Evolutionary conservation across 2,888 invertebrate species (phyloP).

Genomic region (Scrobipalpa costella): DNA sequence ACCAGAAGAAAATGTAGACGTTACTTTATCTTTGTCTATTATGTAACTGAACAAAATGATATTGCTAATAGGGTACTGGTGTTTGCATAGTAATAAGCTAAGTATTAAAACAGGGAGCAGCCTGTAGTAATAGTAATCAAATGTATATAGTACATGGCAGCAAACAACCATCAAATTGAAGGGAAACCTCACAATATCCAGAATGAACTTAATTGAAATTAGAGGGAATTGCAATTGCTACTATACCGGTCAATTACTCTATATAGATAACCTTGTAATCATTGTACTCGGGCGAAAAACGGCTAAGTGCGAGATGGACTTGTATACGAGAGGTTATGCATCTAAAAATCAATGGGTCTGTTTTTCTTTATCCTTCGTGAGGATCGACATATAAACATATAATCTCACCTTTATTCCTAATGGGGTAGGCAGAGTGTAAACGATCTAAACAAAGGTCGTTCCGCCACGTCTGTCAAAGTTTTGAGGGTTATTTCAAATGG

Average conservation of each 20-base stretch:
- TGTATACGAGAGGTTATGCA: not conserved
- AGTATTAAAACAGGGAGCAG: not conserved
- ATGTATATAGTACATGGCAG: conserved; percentile 24
- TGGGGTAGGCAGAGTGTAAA: too few species aligned
- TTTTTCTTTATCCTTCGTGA: too few species aligned
- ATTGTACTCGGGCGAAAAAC: not conserved
- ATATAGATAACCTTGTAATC: not conserved
- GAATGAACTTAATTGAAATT: conserved; percentile 71
- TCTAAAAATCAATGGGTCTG: not conserved
- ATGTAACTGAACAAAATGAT: too few species aligned
- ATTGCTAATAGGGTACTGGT: too few species aligned
- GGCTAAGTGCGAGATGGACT: not conserved
- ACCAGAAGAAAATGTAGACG: too few species aligned
- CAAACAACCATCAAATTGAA: conserved; percentile 70
- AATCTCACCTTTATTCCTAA: too few species aligned
- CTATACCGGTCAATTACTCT: not conserved
- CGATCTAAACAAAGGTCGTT: too few species aligned
- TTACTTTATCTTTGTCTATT: too few species aligned
- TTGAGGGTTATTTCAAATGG: too few species aligned
- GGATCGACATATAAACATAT: too few species aligned
- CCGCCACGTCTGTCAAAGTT: too few species aligned
- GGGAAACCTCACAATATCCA: conserved; percentile 60
- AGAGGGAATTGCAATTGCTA: conserved; percentile 47
- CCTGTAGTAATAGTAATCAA: conserved; percentile 2
- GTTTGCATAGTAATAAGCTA: too few species aligned